Evolutionary conservation across 2,113 vertebrate genomes (phyloP).

Genomic region (Thymallus thymallus): DNA sequence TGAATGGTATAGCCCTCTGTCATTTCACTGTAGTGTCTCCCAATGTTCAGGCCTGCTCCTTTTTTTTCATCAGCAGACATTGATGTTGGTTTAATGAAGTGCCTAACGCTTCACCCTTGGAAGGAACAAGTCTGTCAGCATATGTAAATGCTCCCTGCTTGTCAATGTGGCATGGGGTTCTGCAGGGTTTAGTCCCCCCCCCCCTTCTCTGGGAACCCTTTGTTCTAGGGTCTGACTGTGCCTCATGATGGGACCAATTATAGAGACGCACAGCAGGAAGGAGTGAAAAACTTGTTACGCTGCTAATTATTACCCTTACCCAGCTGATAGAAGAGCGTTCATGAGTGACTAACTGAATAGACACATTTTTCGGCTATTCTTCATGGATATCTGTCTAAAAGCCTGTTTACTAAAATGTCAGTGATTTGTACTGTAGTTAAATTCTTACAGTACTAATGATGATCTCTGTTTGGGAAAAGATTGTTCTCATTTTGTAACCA

Average conservation of each 20-base stretch:
- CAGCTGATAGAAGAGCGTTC: constrained; percentile 22
- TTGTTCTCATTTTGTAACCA: constrained; percentile 48
- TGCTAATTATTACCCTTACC: constrained; percentile 72
- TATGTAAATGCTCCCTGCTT: constrained; percentile 76
- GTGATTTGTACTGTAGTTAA: neutral
- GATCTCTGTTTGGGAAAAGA: constrained; percentile 49
- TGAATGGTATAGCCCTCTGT: constrained; percentile 63
- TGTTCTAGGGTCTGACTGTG: constrained; percentile 72
- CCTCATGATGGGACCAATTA: constrained; percentile 77
- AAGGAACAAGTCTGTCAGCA: constrained; percentile 71
- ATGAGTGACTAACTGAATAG: constrained; percentile 28
- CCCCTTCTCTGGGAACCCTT: constrained; percentile 69
- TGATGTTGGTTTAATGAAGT: constrained; percentile 78
- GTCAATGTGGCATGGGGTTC: constrained; percentile 72
- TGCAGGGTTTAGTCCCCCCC: constrained; percentile 70
- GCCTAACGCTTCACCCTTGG: constrained; percentile 60
- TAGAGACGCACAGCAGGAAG: constrained; percentile 69
- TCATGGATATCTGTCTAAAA: neutral
- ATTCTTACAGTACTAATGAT: constrained; percentile 21
- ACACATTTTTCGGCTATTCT: neutral
- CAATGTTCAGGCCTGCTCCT: constrained; percentile 57
- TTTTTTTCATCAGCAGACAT: constrained; percentile 71
- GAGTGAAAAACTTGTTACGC: constrained; percentile 73
- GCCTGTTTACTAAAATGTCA: neutral
- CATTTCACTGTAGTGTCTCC: constrained; percentile 52